phyloP scores from a whole-genome alignment of 2,888 invertebrate genomes.

The Lathronympha strigana region DNA sequence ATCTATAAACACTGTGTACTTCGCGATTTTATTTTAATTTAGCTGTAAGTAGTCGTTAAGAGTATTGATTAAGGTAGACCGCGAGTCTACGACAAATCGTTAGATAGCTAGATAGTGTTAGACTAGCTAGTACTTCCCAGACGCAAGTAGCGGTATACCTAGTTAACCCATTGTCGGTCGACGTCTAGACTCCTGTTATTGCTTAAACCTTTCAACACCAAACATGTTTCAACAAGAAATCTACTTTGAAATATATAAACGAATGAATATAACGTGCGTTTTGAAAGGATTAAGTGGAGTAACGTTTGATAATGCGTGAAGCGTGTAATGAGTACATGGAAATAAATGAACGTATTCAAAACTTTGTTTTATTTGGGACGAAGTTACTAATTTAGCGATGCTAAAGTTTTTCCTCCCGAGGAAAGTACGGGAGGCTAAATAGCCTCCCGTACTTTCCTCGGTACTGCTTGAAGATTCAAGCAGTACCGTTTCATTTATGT shows the following conservation, averaged over 20 bases:
- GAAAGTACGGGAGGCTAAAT: too few relatives aligned
- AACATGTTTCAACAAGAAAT: neutral
- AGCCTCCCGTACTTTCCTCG: too few relatives aligned
- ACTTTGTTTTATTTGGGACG: neutral
- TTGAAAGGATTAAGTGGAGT: neutral
- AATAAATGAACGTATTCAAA: slow-evolving; percentile 17
- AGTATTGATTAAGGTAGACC: neutral
- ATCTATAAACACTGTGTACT: neutral
- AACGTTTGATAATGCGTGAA: neutral
- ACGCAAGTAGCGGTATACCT: neutral
- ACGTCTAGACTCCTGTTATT: neutral
- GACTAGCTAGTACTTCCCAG: slow-evolving; percentile 10
- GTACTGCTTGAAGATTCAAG: too few relatives aligned
- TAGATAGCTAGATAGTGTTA: slow-evolving; percentile 19
- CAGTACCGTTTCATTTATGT: too few relatives aligned
- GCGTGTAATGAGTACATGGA: slow-evolving; percentile 12
- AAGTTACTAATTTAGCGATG: neutral
- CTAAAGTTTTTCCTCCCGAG: too few relatives aligned
- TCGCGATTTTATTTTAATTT: slow-evolving; percentile 2
- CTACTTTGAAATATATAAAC: too few relatives aligned
- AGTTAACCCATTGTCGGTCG: neutral
- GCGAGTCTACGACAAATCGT: neutral
- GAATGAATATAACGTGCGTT: neutral
- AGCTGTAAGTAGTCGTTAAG: slow-evolving; percentile 14
- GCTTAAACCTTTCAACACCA: neutral